Conservation (phyloP, 2,113 vertebrate genomes). For the Corvus cornix region DNA sequence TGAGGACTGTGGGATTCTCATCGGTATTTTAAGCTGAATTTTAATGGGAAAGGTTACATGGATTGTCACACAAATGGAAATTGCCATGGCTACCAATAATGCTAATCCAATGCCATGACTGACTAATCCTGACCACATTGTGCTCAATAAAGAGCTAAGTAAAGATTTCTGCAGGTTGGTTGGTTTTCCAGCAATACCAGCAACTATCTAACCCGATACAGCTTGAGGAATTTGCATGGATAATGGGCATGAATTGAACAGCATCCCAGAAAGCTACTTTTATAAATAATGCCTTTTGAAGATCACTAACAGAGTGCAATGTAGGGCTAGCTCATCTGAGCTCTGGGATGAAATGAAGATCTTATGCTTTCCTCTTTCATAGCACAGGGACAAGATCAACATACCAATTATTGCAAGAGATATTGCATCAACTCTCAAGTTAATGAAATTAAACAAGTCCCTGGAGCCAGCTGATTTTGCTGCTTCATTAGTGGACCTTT, state of each 20-base stretch:
- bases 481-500: conserved; percentile 58
- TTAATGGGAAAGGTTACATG: conserved; percentile 68
- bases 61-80: conserved; percentile 66
- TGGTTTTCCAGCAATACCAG: conserved; percentile 49
- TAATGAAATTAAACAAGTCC: conserved; percentile 67
- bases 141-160: conserved; percentile 55
- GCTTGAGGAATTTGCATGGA: conserved; percentile 63
- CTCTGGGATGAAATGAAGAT: conserved; percentile 38
- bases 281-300: conserved; percentile 61
- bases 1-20: conserved; percentile 59
- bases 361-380: conserved; percentile 6
- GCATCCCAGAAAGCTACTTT: conserved; percentile 50
- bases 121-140: conserved; percentile 67
- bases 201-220: conserved; percentile 46
- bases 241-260: conserved; percentile 47
- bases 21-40: conserved; percentile 71
- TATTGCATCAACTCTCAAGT: conserved; percentile 52
- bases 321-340: background rate
- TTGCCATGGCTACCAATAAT: conserved; percentile 67
- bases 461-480: conserved; percentile 26
- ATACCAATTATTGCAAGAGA: conserved; percentile 48
- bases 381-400: conserved; percentile 54
- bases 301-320: conserved; percentile 46
- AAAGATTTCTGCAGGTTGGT: conserved; percentile 55
- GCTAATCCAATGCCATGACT: conserved; percentile 50